phyloP scores from a whole-genome alignment of 30 jellyfish, hydroid and myxozoan species.

The Euphysa ruthae region DNA sequence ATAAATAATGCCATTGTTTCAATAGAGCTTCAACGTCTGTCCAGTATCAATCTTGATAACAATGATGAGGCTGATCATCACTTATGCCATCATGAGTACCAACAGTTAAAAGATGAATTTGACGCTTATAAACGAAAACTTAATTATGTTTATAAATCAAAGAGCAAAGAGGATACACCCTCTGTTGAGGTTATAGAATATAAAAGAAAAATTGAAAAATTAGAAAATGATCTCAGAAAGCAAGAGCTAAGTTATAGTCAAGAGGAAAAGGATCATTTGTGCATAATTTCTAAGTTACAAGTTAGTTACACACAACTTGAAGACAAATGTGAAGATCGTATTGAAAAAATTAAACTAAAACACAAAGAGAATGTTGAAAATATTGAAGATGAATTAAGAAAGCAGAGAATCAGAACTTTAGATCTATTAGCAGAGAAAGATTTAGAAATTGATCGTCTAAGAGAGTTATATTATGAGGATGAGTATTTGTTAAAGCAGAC shows the following conservation, averaged over 20 bases:
- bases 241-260: constrained; percentile 24
- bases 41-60: constrained; percentile 49
- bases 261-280: constrained; percentile 50
- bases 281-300: constrained; percentile 41
- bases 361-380: constrained; percentile 12
- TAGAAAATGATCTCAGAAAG: constrained; percentile 29
- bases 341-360: constrained; percentile 21
- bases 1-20: no score
- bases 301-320: constrained; percentile 43
- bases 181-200: constrained; percentile 25
- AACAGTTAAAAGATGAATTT: constrained; percentile 74
- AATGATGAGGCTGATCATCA: constrained; percentile 75
- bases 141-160: neutral
- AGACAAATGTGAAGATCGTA: constrained; percentile 33
- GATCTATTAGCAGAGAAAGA: constrained; percentile 68
- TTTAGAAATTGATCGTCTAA: constrained; percentile 57
- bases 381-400: constrained; percentile 41
- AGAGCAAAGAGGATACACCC: neutral
- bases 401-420: constrained; percentile 64
- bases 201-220: constrained; percentile 32
- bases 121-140: constrained; percentile 41
- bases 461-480: constrained; percentile 8
- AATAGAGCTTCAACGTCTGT: no score
- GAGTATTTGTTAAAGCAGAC: neutral
- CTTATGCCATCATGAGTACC: constrained; percentile 66